Evolutionary conservation across 2,797 vertebrate species (phyloP), one percentile per base, ranked within the genome.

Genomic region (Apodemus agrarius): DNA sequence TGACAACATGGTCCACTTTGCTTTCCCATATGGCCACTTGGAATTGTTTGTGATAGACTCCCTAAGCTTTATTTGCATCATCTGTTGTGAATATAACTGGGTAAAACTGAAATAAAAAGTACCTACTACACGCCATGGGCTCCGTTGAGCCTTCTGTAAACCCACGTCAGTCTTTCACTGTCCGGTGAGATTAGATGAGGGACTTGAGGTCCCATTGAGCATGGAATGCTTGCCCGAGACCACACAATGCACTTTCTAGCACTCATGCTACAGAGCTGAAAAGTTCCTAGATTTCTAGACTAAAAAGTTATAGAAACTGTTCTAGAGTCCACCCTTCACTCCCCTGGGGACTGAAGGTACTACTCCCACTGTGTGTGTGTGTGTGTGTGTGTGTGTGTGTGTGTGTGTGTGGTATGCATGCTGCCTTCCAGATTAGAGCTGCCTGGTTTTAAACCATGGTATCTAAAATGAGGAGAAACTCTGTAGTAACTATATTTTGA

Each of bases 401-500:
- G 40, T 59, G 57, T 29, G 37, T 82, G 79, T 75, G 16, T 82
- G 16, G 40, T 43, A 2, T 2, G n/a, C 43, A 21, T 16, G 52
- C 92, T 81, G 12, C 19, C 4, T 81, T 88, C 92, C 79, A 3
- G 78, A 81, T 65, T 54, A 54, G 92, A 94, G 9, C 2, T 0
- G 17, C 12, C 0, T 3, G 29, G 40, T 43, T 94, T 92, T 86
- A 96, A 97, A 90, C 90, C 65, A 59, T 89, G 63, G 69, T 61
- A 12, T 6, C 72, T 90, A 63, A 96, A 87, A 94, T 93, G 91
- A 63, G 74, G 76, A 92, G 97, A 57, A 89, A 93, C 67, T 88
- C 94, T 89, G 69, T 19, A 95, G 43, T 61, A 67, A 95, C 95
- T 34, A 52, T 85, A 19, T 54, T 94, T 97, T 97, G 96, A 75